Evolutionary conservation across 2,797 vertebrate genomes (phyloP), one percentile per base, ranked within the genome.

Genomic region (Thunnus albacares): DNA sequence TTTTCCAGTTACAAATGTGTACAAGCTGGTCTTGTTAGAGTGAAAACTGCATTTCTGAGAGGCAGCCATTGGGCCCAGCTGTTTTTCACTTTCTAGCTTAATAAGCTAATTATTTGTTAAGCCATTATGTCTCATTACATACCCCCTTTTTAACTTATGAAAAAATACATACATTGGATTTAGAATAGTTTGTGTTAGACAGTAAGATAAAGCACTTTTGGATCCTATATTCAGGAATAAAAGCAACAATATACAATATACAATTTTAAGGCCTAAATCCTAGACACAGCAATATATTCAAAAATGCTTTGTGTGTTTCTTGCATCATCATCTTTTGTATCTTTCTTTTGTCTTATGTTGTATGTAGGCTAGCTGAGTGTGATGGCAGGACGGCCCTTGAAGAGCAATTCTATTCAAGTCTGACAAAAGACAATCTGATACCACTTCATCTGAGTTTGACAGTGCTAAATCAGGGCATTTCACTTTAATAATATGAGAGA

Each of bases 381-480:
- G 33, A 71, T 20, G 59, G 8, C 49, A 38, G n/a, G 14, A 24
- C 4, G 26, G 9, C 0, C 1, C 8, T 71, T 58, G n/a, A 52
- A 45, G 14, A 63, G 41, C 30, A 45, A 33, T 28, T 59, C 24
- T 6, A 53, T 76, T 12, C 58, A 63, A 67, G 10, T 56, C 22
- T 51, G 30, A 59, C 1, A 20, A 71, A 69, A 56, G 24, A 45
- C 11, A 61, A 33, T 57, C 13, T 33, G 5, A 73, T 41, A 10
- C 28, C 26, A 49, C 53, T 66, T 35, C n/a, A 67, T 74, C 45
- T 10, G 12, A 64, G 45, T 66, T 10, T 69, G 38, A 56, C 47
- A 20, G 28, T 11, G 30, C 24, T 49, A 59, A 60, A 58, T 79
- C 28, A 26, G 6, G 14, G 18, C 3, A 45, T 41, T 77, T 64